Base-by-base conservation (phyloP, 1,140 invertebrate species). In the Aphis gossypii region DNA sequence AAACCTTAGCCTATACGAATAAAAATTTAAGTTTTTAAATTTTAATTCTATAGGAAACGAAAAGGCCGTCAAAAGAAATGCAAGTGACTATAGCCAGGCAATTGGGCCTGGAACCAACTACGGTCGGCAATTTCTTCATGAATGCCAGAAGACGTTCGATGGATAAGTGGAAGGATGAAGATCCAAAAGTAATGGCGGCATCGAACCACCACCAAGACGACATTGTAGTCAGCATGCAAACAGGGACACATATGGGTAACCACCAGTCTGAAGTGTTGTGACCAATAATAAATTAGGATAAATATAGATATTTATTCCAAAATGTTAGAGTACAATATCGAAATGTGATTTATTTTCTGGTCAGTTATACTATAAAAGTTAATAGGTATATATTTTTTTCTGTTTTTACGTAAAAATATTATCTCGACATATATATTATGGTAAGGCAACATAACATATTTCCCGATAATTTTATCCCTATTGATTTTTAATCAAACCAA, bases 71-170 rank as follows among this genome's bases (percentile, higher is more conserved):
- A 94, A 99, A 99, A 96, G 99, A 99, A 96, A 99, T 99, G 99
- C 99, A 99, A 96, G 98, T 99, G 94, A 99, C 99, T 94, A 99
- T 99, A 96, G 98, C 99, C 54, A 96, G 99, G 94, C 99, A 99
- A 95, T 96, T 99, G 94, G 99, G 99, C 94, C 96, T 99, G 93
- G 99, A 99, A 95, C 98, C 99, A 41, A 99, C 99, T 68, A 99
- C 99, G 35, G 99, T 99, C 35, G 99, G 99, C 51, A 99, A 99
- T 95, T 99, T 99, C 96, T 99, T 99, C 96, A 99, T 99, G 99
- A 99, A 99, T 96, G 99, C 99, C 48, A 96, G 99, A 91, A 97
- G 99, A 94, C 96, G 99, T 92, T 99, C 98, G 7, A 98, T 99
- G 97, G 99, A 99, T 96, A 99, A 99, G 95, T 99, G 99, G 99